Conservation (phyloP, 1,140 invertebrate species). For the Achatina immaculata region DNA sequence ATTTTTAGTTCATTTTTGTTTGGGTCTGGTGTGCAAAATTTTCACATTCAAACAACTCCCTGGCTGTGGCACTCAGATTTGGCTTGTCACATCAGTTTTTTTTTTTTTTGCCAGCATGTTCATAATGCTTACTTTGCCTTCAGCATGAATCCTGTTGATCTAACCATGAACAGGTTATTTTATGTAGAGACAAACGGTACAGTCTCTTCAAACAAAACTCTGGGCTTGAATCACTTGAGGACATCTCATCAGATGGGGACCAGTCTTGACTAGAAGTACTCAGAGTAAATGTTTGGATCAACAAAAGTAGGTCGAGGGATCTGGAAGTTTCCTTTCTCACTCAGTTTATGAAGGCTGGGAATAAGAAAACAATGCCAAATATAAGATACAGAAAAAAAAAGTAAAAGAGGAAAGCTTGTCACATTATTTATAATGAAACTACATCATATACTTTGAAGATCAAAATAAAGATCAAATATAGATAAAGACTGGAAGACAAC, state of each 20-base stretch:
- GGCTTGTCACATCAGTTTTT: not conserved
- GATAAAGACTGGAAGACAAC: too few relatives aligned
- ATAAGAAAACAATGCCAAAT: not conserved
- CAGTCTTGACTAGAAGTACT: constrained; percentile 26
- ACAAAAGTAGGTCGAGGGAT: constrained; percentile 36
- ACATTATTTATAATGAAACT: too few relatives aligned
- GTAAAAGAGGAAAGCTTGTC: too few relatives aligned
- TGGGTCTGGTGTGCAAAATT: not conserved
- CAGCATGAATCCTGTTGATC: too few relatives aligned
- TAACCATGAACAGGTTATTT: not conserved
- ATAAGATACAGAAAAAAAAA: not conserved
- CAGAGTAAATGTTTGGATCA: constrained; percentile 37
- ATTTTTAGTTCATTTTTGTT: not conserved
- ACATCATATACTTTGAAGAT: too few relatives aligned
- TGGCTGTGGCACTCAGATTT: not conserved
- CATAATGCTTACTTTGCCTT: not conserved
- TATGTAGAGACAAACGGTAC: not conserved
- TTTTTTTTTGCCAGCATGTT: not conserved
- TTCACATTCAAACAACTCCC: not conserved
- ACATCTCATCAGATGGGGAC: not conserved
- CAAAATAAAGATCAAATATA: too few relatives aligned
- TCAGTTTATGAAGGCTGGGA: constrained; percentile 28
- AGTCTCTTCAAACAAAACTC: constrained; percentile 5
- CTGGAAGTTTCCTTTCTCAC: constrained; percentile 35
- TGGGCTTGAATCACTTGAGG: not conserved